These are phyloP conservation scores for Amphibalanus amphitrite DNA, from an alignment of 1,140 invertebrate genomes.

Conservation along the genomic window DNA sequence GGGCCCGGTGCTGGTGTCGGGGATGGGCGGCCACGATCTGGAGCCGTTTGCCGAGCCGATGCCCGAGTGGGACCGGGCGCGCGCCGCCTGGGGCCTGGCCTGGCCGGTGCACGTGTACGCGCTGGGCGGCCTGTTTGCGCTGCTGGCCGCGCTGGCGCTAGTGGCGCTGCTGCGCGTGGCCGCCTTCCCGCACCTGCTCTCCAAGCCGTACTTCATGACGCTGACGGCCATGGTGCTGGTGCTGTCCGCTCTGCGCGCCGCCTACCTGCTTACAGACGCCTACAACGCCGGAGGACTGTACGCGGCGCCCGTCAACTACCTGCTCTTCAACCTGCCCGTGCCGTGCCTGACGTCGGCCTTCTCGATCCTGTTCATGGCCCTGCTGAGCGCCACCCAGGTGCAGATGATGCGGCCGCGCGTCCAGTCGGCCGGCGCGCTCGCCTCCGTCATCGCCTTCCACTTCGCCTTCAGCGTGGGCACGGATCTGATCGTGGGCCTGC, in stretches of 20 bases:
- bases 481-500: background rate
- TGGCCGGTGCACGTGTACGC: background rate
- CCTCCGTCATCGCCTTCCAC: slow-evolving; percentile 44
- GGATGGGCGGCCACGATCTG: slow-evolving; percentile 1
- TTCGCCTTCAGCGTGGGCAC: slow-evolving; percentile 15
- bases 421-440: slow-evolving; percentile 63
- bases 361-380: slow-evolving; percentile 60
- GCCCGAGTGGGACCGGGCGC: slow-evolving; percentile 9
- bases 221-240: background rate
- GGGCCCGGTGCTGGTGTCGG: background rate
- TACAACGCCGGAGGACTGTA: slow-evolving; percentile 64
- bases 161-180: background rate
- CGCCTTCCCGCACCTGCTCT: background rate
- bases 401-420: slow-evolving; percentile 42
- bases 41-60: slow-evolving; percentile 12
- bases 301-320: slow-evolving; percentile 53
- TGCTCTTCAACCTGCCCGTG: slow-evolving; percentile 58
- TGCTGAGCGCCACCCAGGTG: slow-evolving; percentile 52
- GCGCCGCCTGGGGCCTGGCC: background rate
- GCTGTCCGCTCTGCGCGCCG: slow-evolving; percentile 52
- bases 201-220: background rate
- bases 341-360: slow-evolving; percentile 69
- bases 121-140: background rate
- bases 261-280: slow-evolving; percentile 72
- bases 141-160: slow-evolving; percentile 2